These are phyloP conservation scores for Ptilorrhoa leucosticta DNA, from an alignment of 2,113 vertebrate genomes.

Conservation along the genomic window DNA sequence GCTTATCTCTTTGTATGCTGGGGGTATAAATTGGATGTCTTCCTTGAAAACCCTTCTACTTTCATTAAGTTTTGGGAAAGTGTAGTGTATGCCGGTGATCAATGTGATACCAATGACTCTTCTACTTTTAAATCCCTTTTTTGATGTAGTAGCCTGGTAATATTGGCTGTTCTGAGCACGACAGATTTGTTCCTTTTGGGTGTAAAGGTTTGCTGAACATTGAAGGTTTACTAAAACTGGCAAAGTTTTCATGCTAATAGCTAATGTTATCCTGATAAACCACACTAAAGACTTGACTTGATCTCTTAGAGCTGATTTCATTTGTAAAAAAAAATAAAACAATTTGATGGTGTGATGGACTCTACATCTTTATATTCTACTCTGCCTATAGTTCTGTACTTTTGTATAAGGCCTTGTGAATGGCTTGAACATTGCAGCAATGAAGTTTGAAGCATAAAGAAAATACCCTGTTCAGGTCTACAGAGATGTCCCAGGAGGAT, in stretches of 20 bases:
- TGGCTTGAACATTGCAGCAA: neutral
- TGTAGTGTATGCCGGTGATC: neutral
- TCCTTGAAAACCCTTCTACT: neutral
- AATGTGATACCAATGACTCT: neutral
- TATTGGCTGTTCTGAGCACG: conserved; percentile 37
- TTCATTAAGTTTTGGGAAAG: neutral
- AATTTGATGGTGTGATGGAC: neutral
- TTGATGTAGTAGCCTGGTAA: conserved; percentile 13
- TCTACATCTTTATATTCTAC: neutral
- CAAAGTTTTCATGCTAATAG: neutral
- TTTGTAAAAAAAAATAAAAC: neutral
- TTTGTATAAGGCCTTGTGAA: neutral
- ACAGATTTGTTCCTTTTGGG: conserved; percentile 29
- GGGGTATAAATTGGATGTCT: neutral
- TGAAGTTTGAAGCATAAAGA: neutral
- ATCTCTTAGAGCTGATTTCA: neutral
- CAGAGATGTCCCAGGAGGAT: neutral
- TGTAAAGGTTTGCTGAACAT: conserved; percentile 43
- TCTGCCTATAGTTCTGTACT: neutral
- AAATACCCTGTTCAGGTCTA: neutral
- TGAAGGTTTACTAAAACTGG: conserved; percentile 1
- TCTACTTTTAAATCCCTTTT: conserved; percentile 32
- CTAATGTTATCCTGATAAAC: neutral
- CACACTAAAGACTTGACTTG: neutral
- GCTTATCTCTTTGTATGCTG: neutral